Percentiles rank a stretch among this genome's conserved stretches.
phyloP scores from a whole-genome alignment of 2,888 invertebrate genomes.

The Xanthorhoe spadicearia region DNA sequence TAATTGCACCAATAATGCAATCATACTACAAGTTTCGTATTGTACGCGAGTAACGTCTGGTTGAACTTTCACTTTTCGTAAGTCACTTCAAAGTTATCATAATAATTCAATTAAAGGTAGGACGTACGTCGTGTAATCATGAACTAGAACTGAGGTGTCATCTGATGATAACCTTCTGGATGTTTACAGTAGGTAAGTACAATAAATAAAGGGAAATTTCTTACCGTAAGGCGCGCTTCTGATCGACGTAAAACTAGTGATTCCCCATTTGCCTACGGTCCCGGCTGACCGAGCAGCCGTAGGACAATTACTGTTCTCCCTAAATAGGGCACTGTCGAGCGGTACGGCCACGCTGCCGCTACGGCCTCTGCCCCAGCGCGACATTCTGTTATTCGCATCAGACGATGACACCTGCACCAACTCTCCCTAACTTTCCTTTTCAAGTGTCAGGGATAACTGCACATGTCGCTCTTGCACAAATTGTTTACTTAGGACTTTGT shows the following conservation, averaged over 20 bases:
- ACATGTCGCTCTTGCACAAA: constrained; percentile 62
- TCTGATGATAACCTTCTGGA: constrained; percentile 1
- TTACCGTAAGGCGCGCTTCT: constrained; percentile 91
- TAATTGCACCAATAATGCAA: not conserved
- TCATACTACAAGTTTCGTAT: not conserved
- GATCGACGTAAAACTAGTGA: constrained; percentile 96
- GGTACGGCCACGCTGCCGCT: constrained; percentile 86
- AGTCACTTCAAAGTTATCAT: constrained; percentile 5
- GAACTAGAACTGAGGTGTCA: constrained; percentile 6
- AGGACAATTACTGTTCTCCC: constrained; percentile 93
- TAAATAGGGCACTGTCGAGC: constrained; percentile 86
- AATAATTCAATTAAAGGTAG: constrained; percentile 3
- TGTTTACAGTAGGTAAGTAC: constrained; percentile 2
- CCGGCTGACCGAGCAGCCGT: constrained; percentile 95
- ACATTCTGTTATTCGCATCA: constrained; percentile 85
- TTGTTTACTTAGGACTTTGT: constrained; percentile 47
- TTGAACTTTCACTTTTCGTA: constrained; percentile 32
- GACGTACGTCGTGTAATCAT: constrained; percentile 3
- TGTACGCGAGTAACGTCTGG: not conserved
- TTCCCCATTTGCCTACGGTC: constrained; percentile 97
- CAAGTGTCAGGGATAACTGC: constrained; percentile 68
- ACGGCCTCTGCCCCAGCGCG: constrained; percentile 87
- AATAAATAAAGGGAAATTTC: constrained; percentile 49
- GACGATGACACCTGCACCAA: constrained; percentile 76
- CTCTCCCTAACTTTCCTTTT: constrained; percentile 64